Evolutionary conservation across 2,113 vertebrate species (phyloP), one percentile per base, ranked within the genome.

Genomic region (Coreoperca whiteheadi): DNA sequence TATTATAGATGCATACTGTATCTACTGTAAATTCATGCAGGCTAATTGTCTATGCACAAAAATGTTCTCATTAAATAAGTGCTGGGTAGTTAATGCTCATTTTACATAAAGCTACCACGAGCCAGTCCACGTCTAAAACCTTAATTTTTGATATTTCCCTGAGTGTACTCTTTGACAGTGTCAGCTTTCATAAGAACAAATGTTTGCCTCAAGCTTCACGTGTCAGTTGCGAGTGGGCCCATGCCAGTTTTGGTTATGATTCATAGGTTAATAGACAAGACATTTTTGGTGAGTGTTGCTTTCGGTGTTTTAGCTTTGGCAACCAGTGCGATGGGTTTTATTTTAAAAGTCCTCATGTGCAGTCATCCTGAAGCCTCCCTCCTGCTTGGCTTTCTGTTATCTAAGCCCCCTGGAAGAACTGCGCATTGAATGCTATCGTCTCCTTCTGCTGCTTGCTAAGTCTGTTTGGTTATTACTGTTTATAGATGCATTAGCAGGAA

Each of bases 181-280:
- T 93, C 91, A 85, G 84, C 83, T 91, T 88, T 90, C 70, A 85
- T 90, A 87, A 92, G 80, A 74, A 79, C 82, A 86, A 87, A 87
- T 51, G 84, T 88, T 90, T 81, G 87, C 93, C 93, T 68, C 54
- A 39, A 91, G 93, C 88, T 81, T 87, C 88, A 78, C 83, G 79
- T 91, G 92, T 92, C 93, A 91, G 75, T 87, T 82, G 90, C 53
- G 73, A 84, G 81, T 88, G 77, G 89, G 82, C 74, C 86, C 81
- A 37, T 91, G 91, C 91, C 90, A 91, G 85, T 88, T 92, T 81
- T 66, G 30, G 73, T 81, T 88, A 90, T 94, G 94, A 94, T 93
- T 95, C 92, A 93, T 93, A 86, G 88, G 89, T 94, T 92, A 94
- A 91, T 93, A 91, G 87, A 92, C 85, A 87, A 91, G 88, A 88